Conservation (phyloP, 2,113 vertebrate genomes). For the Catharus fuscescens region DNA sequence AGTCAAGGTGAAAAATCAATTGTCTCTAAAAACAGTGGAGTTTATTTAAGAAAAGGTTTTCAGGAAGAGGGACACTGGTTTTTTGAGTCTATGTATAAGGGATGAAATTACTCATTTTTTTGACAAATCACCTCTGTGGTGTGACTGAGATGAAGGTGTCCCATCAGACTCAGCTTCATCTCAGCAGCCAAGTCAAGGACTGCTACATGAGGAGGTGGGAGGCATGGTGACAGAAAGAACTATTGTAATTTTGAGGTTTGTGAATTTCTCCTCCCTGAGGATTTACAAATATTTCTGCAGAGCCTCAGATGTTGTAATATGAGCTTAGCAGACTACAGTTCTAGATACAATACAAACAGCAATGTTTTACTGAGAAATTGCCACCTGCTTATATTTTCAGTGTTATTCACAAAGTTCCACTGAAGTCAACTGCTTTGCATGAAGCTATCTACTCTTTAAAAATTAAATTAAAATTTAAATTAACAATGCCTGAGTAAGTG, state of each 20-base stretch:
- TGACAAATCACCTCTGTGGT: not conserved
- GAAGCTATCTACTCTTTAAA: not conserved
- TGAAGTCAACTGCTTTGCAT: not conserved
- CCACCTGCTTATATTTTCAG: not conserved
- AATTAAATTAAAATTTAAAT: slow-evolving; percentile 25
- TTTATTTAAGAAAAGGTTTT: not conserved
- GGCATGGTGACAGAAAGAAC: not conserved
- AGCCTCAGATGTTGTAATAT: not conserved
- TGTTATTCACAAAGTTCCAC: not conserved
- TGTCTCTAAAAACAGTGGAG: not conserved
- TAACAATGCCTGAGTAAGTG: not conserved
- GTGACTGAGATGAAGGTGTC: not conserved
- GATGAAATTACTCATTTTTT: not conserved
- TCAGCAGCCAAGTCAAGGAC: not conserved
- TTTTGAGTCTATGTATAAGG: not conserved
- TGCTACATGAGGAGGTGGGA: not conserved
- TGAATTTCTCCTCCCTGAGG: not conserved
- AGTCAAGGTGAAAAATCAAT: not conserved
- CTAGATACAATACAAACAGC: not conserved
- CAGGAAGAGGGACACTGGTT: not conserved
- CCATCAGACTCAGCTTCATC: not conserved
- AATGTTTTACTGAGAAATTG: not conserved
- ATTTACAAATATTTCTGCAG: not conserved
- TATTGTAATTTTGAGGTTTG: not conserved
- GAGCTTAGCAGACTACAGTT: not conserved